Base-by-base conservation (phyloP, 2,797 vertebrate genomes). In the Ctenopoma kingsleyae region DNA sequence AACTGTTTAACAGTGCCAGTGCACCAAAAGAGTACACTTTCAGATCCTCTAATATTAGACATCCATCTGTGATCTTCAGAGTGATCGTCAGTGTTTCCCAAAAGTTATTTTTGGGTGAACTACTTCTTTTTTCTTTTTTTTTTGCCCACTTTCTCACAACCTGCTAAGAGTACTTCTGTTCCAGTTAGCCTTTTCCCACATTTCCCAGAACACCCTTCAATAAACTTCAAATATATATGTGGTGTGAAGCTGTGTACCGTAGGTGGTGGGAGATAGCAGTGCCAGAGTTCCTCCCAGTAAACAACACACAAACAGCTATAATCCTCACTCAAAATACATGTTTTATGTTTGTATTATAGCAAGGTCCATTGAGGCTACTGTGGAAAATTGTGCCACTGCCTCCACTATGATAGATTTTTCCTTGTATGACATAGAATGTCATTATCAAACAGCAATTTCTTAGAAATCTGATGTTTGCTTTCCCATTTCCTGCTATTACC, bases 231-330 rank as follows among this genome's bases (percentile, higher is more conserved):
- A 52, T 54, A 32, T 13, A 8, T 27, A 55, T 57, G 38, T 41
- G 59, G 36, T 72, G 67, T 65, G 71, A 86, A 73, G 61, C 27
- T 30, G 66, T 66, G 74, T 36, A 32, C 36, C 36, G 36, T 60
- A 49, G 74, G 67, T 27, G 54, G 69, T 25, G 63, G 25, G 17
- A 70, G 23, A 52, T 3, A 54, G 48, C 49, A 64, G 48, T 51
- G 57, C 15, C 62, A 35, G 22, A 15, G 3, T 25, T 22, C 41
- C 35, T 35, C n/a, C 27, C 9, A 1, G 25, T 56, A 63, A 75
- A 78, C 62, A 72, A 59, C 35, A 57, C 38, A 23, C 2, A 1
- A 0, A n/a, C 9, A 52, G 60, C 63, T 63, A 17, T 47, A 17
- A 6, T 51, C 44, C 22, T 57, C 40, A 20, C 44, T 67, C 55